Percentiles rank a stretch among this genome's conserved stretches.
These are phyloP conservation scores for Tricholauxania praeusta DNA, from an alignment of 2,888 invertebrate species.

Conservation along the genomic window DNA sequence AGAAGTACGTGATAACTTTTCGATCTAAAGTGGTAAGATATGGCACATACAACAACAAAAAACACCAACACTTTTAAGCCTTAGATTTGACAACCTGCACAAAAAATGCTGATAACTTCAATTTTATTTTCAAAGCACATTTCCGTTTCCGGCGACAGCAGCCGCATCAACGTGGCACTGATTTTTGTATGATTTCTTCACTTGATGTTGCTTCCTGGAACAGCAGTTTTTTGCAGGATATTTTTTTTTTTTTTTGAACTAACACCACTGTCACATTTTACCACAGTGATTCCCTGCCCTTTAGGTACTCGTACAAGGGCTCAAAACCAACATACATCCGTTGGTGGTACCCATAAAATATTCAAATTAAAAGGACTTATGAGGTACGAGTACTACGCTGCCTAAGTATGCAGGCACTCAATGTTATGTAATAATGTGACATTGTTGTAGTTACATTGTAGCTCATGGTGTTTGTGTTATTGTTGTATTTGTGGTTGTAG, in stretches of 20 bases:
- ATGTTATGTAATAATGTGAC: background rate
- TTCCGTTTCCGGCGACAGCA: constrained; percentile 24
- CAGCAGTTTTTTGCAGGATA: background rate
- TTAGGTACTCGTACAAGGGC: no score
- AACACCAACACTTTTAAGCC: background rate
- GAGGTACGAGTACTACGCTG: constrained; percentile 52
- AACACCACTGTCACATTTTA: no score
- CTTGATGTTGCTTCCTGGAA: background rate
- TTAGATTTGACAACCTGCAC: background rate
- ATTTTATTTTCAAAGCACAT: constrained; percentile 7
- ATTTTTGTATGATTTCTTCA: background rate
- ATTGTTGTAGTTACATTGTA: constrained; percentile 10
- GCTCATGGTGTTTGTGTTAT: constrained; percentile 6
- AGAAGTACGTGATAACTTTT: no score
- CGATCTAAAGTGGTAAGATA: no score
- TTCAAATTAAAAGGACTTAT: constrained; percentile 62
- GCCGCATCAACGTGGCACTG: background rate
- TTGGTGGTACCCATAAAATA: constrained; percentile 55
- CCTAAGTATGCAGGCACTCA: constrained; percentile 21
- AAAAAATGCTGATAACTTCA: constrained; percentile 23
- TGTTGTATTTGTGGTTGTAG: constrained; percentile 41
- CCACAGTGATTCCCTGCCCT: no score
- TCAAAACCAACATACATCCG: background rate
- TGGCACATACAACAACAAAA: background rate
- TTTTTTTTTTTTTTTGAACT: no score